Percentiles rank a stretch among this genome's conserved stretches.
phyloP scores from a whole-genome alignment of 2,113 vertebrate genomes.

The Antechinus flavipes region DNA sequence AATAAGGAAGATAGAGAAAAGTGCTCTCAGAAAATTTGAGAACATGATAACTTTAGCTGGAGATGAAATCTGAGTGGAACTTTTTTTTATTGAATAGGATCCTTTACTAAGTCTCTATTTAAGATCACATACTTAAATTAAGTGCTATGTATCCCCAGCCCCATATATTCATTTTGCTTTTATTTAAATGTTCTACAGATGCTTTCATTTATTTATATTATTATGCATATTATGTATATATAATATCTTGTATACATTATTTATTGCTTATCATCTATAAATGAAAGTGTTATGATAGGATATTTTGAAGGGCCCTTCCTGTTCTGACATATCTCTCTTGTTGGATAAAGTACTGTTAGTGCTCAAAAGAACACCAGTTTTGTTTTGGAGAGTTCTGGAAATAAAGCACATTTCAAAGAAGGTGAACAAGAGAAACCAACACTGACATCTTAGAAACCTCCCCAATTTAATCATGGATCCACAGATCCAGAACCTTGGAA shows the following conservation, averaged over 20 bases:
- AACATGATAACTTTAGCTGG: background rate
- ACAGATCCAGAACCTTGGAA: background rate
- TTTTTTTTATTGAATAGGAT: background rate
- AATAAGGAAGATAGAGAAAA: background rate
- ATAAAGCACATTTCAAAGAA: background rate
- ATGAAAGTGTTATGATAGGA: background rate
- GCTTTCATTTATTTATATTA: too few species aligned
- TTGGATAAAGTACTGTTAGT: background rate
- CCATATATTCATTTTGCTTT: background rate
- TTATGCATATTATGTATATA: too few species aligned
- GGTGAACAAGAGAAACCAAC: background rate
- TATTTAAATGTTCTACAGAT: background rate
- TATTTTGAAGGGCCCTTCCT: background rate
- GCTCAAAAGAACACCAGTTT: background rate
- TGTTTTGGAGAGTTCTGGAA: background rate
- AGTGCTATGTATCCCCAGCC: background rate
- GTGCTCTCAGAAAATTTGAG: background rate
- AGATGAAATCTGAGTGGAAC: background rate
- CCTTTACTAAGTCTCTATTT: background rate
- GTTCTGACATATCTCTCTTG: background rate
- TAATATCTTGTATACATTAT: too few species aligned
- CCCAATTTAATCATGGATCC: background rate
- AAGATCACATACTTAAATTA: background rate
- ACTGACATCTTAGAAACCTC: background rate
- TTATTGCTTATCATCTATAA: background rate